These are phyloP conservation scores for Clinocottus analis DNA, from an alignment of 2,113 vertebrate genomes.

Conservation along the genomic window DNA sequence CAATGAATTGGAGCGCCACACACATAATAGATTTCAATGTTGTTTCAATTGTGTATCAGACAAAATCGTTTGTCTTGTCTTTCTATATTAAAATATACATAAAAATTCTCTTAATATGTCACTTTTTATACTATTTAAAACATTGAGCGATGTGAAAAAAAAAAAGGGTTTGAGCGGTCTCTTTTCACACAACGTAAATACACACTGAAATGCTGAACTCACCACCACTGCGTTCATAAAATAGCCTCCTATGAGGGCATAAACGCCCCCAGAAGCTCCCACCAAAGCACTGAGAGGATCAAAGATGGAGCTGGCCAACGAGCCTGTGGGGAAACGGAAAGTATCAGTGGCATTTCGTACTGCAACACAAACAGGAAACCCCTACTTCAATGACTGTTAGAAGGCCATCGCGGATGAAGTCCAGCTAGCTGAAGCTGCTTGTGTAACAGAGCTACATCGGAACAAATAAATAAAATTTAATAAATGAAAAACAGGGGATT, in stretches of 20 bases:
- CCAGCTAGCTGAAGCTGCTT: neutral
- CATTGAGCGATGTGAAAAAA: too few species aligned
- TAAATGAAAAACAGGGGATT: neutral
- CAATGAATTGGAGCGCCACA: neutral
- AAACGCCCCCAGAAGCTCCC: conserved; percentile 92
- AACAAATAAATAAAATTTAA: neutral
- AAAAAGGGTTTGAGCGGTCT: neutral
- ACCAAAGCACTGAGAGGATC: conserved; percentile 88
- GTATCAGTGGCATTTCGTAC: neutral
- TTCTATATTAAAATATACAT: neutral
- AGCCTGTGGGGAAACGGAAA: conserved; percentile 80
- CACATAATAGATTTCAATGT: neutral
- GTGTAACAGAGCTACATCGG: neutral
- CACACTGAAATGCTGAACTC: conserved; percentile 59
- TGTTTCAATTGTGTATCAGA: neutral
- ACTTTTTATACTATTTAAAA: too few species aligned
- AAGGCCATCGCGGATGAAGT: neutral
- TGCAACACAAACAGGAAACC: conserved; percentile 36
- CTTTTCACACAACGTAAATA: neutral
- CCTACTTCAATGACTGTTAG: conserved; percentile 14
- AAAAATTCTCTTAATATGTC: neutral
- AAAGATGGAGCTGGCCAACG: conserved; percentile 92
- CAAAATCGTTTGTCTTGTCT: neutral
- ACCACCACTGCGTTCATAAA: conserved; percentile 94
- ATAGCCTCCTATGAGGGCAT: conserved; percentile 91